Evolutionary conservation across 2,888 invertebrate genomes (phyloP).

Genomic region (Lycaena phlaeas): DNA sequence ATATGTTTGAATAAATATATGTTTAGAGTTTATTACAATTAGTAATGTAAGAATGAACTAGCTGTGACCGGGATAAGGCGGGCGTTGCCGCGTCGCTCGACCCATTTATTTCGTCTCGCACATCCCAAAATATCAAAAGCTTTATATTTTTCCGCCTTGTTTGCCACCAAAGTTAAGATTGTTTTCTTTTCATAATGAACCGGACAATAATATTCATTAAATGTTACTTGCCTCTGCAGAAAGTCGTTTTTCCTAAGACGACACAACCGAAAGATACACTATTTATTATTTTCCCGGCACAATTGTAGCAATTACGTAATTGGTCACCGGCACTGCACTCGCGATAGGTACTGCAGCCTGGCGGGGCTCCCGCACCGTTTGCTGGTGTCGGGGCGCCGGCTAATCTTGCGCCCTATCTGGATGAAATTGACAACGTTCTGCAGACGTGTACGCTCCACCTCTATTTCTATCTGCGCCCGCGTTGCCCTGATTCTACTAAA

Average conservation of each 20-base stretch:
- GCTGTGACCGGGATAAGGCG: constrained; percentile 65
- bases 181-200: no score
- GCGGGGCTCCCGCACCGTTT: constrained; percentile 16
- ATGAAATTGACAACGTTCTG: constrained; percentile 59
- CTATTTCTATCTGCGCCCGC: constrained; percentile 68
- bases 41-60: constrained; percentile 27
- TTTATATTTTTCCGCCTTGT: constrained; percentile 11
- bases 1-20: no score
- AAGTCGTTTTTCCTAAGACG: background rate
- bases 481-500: constrained; percentile 73
- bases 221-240: background rate
- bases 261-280: background rate
- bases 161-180: no score
- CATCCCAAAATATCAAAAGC: constrained; percentile 66
- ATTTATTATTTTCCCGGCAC: constrained; percentile 20
- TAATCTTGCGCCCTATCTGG: constrained; percentile 65
- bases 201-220: no score
- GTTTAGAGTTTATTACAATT: no score
- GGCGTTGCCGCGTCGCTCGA: constrained; percentile 61
- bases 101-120: constrained; percentile 60
- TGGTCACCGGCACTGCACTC: constrained; percentile 18
- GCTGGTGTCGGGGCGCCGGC: constrained; percentile 28
- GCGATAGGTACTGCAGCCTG: constrained; percentile 36
- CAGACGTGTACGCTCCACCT: constrained; percentile 55
- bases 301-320: constrained; percentile 25